These are phyloP conservation scores for Drosophila eohydei DNA, from an alignment of 2,888 invertebrate species.

Conservation along the genomic window DNA sequence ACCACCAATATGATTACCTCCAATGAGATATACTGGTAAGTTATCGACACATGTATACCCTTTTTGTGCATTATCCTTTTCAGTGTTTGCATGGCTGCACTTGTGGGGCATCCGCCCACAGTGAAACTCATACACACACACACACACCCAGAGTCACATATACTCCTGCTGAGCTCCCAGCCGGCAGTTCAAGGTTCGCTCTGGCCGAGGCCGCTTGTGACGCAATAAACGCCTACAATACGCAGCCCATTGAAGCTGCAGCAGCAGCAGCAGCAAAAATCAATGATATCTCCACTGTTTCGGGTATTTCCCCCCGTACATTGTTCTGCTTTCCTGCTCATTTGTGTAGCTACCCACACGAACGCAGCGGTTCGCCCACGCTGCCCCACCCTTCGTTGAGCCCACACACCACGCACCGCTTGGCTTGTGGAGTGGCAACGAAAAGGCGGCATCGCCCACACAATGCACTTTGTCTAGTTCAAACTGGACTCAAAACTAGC, in stretches of 20 bases:
- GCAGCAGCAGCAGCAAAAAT: constrained; percentile 41
- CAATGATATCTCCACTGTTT: constrained; percentile 46
- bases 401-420: constrained; percentile 52
- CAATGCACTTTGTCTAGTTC: constrained; percentile 27
- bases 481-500: constrained; percentile 21
- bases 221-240: constrained; percentile 54
- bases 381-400: constrained; percentile 35
- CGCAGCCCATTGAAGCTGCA: constrained; percentile 48
- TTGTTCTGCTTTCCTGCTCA: background rate
- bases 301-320: background rate
- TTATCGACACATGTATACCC: constrained; percentile 22
- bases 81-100: constrained; percentile 32
- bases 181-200: constrained; percentile 58
- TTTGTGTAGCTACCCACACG: constrained; percentile 27
- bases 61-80: constrained; percentile 19
- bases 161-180: constrained; percentile 7
- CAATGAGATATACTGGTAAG: constrained; percentile 83
- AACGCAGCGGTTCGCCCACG: constrained; percentile 27
- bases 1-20: constrained; percentile 83
- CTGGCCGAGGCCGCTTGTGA: constrained; percentile 56
- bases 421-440: constrained; percentile 12
- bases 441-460: constrained; percentile 36
- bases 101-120: constrained; percentile 49
- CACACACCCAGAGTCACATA: background rate
- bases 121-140: background rate